phyloP scores from a whole-genome alignment of 2,113 vertebrate genomes.

The Pelecanoides urinatrix region DNA sequence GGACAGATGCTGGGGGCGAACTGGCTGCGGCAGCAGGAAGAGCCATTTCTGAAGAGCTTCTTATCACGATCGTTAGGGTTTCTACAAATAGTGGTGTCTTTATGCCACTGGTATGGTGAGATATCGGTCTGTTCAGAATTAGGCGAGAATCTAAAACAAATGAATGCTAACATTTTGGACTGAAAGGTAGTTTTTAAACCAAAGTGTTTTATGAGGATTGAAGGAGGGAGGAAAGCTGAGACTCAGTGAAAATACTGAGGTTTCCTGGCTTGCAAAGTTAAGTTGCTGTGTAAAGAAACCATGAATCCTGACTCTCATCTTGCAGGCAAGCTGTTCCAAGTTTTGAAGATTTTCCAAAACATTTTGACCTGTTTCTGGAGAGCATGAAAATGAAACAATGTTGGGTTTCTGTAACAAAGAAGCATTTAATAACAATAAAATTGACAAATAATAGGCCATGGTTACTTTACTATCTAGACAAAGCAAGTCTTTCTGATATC shows the following conservation, averaged over 20 bases:
- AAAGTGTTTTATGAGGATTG: not conserved
- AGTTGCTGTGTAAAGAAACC: not conserved
- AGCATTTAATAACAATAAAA: slow-evolving; percentile 53
- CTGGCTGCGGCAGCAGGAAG: not conserved
- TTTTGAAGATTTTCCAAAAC: slow-evolving; percentile 22
- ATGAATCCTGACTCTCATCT: not conserved
- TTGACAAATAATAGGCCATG: slow-evolving; percentile 61
- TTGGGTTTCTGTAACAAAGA: not conserved
- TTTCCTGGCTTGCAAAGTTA: not conserved
- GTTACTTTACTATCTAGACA: slow-evolving; percentile 63
- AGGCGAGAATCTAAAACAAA: not conserved
- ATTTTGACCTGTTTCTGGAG: slow-evolving; percentile 3
- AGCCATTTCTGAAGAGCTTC: not conserved
- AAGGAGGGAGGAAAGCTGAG: not conserved
- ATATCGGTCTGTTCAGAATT: not conserved
- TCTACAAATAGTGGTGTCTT: not conserved
- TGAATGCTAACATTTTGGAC: not conserved
- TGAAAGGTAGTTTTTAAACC: not conserved
- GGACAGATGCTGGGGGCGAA: not conserved
- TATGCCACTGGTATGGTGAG: not conserved
- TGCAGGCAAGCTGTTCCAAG: not conserved
- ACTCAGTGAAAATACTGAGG: not conserved
- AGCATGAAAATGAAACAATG: slow-evolving; percentile 2
- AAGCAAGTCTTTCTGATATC: slow-evolving; percentile 62
- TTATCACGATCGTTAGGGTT: not conserved